Evolutionary conservation across 2,113 vertebrate genomes (phyloP), one percentile per base, ranked within the genome.

Genomic region (Neolamprologus tretocephalus): DNA sequence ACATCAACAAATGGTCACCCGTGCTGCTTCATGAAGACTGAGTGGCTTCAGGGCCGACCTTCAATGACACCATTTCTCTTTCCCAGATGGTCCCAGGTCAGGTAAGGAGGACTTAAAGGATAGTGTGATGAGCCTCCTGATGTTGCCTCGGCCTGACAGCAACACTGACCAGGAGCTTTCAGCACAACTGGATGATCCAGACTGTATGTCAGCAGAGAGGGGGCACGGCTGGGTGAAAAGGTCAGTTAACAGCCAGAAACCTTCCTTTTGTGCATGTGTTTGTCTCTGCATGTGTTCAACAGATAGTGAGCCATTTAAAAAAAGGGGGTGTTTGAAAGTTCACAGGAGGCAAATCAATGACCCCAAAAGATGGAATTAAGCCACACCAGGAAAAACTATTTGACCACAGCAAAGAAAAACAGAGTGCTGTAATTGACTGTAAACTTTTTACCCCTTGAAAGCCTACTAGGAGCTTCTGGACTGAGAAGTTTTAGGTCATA

Each of bases 101-200:
- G 61, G 54, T 86, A 54, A 82, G 58, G 47, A 81, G 61, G 37
- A 86, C 87, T 82, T 66, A 84, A 82, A 86, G 8, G 14, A 17
- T n/a, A 47, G 71, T 58, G 90, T 75, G 84, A 89, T 87, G 61
- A 90, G 87, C 45, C 88, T 86, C 83, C 84, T 87, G 9, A 23
- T 68, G 86, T 78, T 88, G 75, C 88, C 88, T 11, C 2, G 14
- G 82, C 31, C 79, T 89, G 85, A 91, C 79, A 85, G 84, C 35
- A 58, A 83, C 73, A 58, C 66, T 81, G 49, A 78, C 83, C 82
- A 84, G 63, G 5, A 21, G 47, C 86, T 63, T 78, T 55, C 80
- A 75, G 75, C 91, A 92, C 95, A 95, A 92, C 93, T 91, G 92
- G 94, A 91, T 73, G 83, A 89, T 80, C 80, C 83, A 63, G 89